These are phyloP conservation scores for Marronus borbonicus DNA, from an alignment of 2,888 invertebrate genomes.

Conservation along the genomic window DNA sequence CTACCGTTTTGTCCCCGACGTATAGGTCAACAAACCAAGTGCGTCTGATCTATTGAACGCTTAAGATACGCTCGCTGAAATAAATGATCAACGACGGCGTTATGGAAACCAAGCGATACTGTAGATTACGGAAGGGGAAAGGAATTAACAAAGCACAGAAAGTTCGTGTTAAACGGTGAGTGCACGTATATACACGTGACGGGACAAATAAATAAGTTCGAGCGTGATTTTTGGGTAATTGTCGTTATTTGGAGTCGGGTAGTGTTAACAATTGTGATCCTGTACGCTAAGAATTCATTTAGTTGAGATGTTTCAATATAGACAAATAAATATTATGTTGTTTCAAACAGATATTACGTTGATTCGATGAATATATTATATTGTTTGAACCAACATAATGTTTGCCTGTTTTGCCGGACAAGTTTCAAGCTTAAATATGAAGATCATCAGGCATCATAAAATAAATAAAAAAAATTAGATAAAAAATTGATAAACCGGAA, in stretches of 20 bases:
- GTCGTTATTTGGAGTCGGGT: not conserved
- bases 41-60: not conserved
- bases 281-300: not conserved
- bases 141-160: not conserved
- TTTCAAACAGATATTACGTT: not conserved
- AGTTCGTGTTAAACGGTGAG: not conserved
- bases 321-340: too few relatives aligned
- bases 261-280: not conserved
- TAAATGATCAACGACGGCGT: not conserved
- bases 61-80: not conserved
- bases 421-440: too few relatives aligned
- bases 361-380: not conserved
- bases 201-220: not conserved
- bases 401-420: not conserved
- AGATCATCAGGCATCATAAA: too few relatives aligned
- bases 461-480: too few relatives aligned
- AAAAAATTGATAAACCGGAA: too few relatives aligned
- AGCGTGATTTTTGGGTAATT: not conserved
- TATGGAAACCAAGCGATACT: not conserved
- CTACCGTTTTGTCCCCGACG: not conserved
- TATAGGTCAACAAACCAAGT: constrained; percentile 2
- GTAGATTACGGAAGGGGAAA: not conserved
- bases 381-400: not conserved
- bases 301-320: not conserved
- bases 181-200: not conserved